Base-by-base conservation (phyloP, 2,113 vertebrate species). In the Beaufortia kweichowensis region DNA sequence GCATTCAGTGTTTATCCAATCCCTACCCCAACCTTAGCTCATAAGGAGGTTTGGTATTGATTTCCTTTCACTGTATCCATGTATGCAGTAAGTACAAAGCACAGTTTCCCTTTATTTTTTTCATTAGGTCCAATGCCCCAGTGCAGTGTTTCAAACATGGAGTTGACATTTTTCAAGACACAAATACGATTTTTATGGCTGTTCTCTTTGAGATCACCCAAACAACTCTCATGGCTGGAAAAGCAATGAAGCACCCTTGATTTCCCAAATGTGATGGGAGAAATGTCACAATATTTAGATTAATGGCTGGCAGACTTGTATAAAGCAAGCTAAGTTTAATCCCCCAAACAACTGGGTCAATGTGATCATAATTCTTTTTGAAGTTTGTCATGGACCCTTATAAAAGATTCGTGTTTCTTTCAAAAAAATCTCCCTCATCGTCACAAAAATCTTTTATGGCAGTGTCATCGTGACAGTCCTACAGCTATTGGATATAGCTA, bases 31-130 rank as follows among this genome's bases (percentile, higher is more conserved):
- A 78, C 74, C 80, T 73, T 57, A 76, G 79, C 82, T 79, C 55
- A 81, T 86, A 82, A 79, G 84, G 81, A 84, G 84, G 83, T 86
- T 85, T 83, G 80, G 69, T 83, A 91, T 91, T 87, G 87, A 91
- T 91, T 90, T 90, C 48, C 82, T 76, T 81, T 90, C 86, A 85
- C 79, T 6, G 29, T 61, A 61, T 79, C 83, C 81, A 82, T 84
- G 82, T 84, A 76, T 80, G 82, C 83, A 80, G 83, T 88, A 89
- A 89, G 86, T 87, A 87, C 84, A 84, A 87, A 86, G 83, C 79
- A 79, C 81, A 85, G 39, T 70, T 77, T 48, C 81, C 85, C 81
- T 86, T 90, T 87, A 87, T 87, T 88, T 85, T n/a, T 86, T 78
- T 82, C 23, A 11, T 67, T 69, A 33, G 65, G 64, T 48, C 55